Base-by-base conservation (phyloP, 2,113 vertebrate genomes). In the Accipiter virgatus region DNA sequence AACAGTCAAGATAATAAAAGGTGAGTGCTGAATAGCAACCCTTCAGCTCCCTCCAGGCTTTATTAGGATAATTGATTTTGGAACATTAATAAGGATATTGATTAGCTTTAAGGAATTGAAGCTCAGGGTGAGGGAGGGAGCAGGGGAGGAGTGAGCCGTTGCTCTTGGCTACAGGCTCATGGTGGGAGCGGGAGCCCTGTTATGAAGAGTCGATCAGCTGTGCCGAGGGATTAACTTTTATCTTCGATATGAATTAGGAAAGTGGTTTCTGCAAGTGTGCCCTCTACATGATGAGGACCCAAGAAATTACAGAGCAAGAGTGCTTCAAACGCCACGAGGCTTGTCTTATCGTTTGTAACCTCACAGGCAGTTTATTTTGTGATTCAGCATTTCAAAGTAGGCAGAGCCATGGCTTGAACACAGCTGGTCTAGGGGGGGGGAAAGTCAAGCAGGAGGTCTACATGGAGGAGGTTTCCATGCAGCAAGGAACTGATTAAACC, bases 61-160 rank as follows among this genome's bases (percentile, higher is more conserved):
- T 98, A 98, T 98, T 98, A 98, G 98, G 98, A 98, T 99, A 98
- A 99, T 99, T 99, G 98, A 99, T 99, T 98, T 98, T 97, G 97
- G 98, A 97, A 97, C 98, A 98, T 98, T 98, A 99, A 99, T 99
- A 98, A 98, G 98, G 98, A n/a, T 99, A 99, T 98, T 98, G 98
- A 98, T 98, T 98, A 98, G 59, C 94, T 94, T 94, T 84, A 97
- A 98, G 97, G 98, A 97, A 98, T 98, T 97, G 93, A 98, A 97
- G 96, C 94, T 89, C 78, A 78, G 90, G 55, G 72, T 61, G 92
- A 97, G 91, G 80, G 95, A 86, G 89, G 90, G 78, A 93, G 77
- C 87, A 61, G 58, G 45, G 82, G 81, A 95, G 95, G 94, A 96
- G 78, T 27, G 89, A 91, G 91, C 90, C 11, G 47, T 75, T 97